Evolutionary conservation across 2,113 vertebrate genomes (phyloP).

Genomic region (Cyphomyrus plagiostoma): DNA sequence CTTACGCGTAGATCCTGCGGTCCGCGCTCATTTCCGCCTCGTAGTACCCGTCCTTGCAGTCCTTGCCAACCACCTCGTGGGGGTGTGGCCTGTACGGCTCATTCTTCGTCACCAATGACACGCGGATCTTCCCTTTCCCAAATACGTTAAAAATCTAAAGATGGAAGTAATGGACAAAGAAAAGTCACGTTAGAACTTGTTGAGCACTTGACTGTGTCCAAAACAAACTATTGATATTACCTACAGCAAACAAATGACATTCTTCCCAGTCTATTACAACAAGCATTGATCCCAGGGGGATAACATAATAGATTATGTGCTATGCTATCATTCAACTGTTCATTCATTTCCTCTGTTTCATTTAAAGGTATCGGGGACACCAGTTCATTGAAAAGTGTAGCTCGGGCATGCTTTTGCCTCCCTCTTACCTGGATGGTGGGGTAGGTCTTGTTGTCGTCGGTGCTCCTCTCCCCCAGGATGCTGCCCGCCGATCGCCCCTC

Average conservation of each 20-base stretch:
- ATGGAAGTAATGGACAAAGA: neutral
- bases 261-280: neutral
- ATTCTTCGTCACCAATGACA: conserved; percentile 87
- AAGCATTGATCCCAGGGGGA: neutral
- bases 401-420: neutral
- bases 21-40: conserved; percentile 91
- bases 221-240: neutral
- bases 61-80: conserved; percentile 93
- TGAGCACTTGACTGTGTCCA: neutral
- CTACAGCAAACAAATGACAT: neutral
- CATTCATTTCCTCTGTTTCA: neutral
- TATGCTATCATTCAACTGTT: neutral
- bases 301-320: neutral
- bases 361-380: neutral
- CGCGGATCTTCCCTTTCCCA: conserved; percentile 83
- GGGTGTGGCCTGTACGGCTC: conserved; percentile 92
- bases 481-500: conserved; percentile 95
- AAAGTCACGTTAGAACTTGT: neutral
- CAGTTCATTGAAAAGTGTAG: neutral
- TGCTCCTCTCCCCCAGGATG: conserved; percentile 88
- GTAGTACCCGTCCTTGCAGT: conserved; percentile 92
- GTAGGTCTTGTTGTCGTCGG: conserved; percentile 87
- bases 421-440: conserved; percentile 84
- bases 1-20: conserved; percentile 86
- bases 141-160: conserved; percentile 59